phyloP scores from a whole-genome alignment of 2,888 invertebrate species.

The Andricus quercusramuli region DNA sequence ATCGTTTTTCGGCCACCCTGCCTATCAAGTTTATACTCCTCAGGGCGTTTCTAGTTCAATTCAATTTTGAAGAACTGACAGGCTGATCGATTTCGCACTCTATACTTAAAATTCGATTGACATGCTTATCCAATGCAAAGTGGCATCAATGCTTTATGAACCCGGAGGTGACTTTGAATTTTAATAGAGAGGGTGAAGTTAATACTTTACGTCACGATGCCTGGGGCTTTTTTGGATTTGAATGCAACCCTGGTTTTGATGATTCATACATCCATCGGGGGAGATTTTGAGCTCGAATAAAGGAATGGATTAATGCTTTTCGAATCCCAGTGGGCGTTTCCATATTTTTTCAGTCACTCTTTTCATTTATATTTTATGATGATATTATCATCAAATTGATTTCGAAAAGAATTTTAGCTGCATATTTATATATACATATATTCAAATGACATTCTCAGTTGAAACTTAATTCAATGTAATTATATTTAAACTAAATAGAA shows the following conservation, averaged over 20 bases:
- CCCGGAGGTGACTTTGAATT: conserved; percentile 25
- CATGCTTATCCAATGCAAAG: conserved; percentile 23
- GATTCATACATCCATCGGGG: conserved; percentile 4
- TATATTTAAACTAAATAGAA: too few relatives aligned
- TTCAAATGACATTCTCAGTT: too few relatives aligned
- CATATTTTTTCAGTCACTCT: background rate
- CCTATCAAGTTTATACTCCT: background rate
- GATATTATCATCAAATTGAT: background rate
- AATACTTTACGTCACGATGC: conserved; percentile 20
- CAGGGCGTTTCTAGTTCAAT: conserved; percentile 12
- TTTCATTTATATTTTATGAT: background rate
- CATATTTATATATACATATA: too few relatives aligned
- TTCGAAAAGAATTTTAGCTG: background rate
- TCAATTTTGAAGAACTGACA: conserved; percentile 22
- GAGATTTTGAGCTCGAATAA: background rate
- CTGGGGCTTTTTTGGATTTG: conserved; percentile 4
- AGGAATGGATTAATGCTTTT: conserved; percentile 1
- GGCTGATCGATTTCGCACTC: conserved; percentile 25
- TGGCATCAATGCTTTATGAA: conserved; percentile 32
- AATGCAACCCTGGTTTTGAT: conserved; percentile 19
- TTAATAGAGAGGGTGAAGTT: conserved; percentile 28
- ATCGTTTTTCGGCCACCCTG: too few relatives aligned
- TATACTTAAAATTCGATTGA: conserved; percentile 27
- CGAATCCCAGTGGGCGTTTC: background rate
- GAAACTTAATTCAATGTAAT: too few relatives aligned